Base-by-base conservation (phyloP, 1,140 invertebrate genomes). In the Onthophagus taurus region DNA sequence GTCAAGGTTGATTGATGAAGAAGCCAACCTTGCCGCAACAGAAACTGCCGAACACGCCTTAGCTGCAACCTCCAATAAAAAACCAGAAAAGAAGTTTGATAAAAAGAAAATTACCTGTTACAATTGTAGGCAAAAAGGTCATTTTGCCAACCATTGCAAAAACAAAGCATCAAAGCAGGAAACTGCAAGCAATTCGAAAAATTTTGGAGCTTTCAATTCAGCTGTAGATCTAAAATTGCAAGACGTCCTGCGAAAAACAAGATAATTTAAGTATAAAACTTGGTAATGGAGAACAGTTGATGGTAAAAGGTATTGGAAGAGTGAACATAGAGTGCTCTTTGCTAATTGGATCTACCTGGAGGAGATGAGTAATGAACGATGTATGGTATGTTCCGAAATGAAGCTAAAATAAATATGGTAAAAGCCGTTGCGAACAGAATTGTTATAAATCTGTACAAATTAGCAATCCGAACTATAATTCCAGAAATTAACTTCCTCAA, bases 1-100 rank as follows among this genome's bases (percentile, higher is more conserved):
- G 14, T 49, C 58, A 11, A 50, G 63, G n/a, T 50, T 65, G 13
- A 31, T 67, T 9, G 59, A 63, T 49, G 60, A 66, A 42, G 64
- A 68, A 48, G 54, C 59, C 1, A 63, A 50, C 48, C 38, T 64
- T 17, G 34, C 13, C 31, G 29, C 42, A 29, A 48, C 48, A 42
- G 57, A 61, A 38, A 53, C 60, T 18, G 13, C 48, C 20, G 57
- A 64, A 35, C 51, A 23, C 2, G 51, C 53, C 23, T 20, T 57
- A 17, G 31, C 45, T 31, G 43, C 47, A 18, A 12, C 47, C 41
- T 54, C 41, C n/a, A 41, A 29, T 23, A 48, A 44, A 19, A 45
- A 47, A 14, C n/a, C n/a, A n/a, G n/a, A n/a, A n/a, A n/a, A n/a
- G n/a, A n/a, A n/a, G n/a, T n/a, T n/a, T n/a, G 47, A 42, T 2